A percentile compares a stretch with the other conserved stretches of the same genome.
These are phyloP conservation scores for Tupiocoris notatus DNA, from an alignment of 2,888 invertebrate genomes.

Conservation along the genomic window DNA sequence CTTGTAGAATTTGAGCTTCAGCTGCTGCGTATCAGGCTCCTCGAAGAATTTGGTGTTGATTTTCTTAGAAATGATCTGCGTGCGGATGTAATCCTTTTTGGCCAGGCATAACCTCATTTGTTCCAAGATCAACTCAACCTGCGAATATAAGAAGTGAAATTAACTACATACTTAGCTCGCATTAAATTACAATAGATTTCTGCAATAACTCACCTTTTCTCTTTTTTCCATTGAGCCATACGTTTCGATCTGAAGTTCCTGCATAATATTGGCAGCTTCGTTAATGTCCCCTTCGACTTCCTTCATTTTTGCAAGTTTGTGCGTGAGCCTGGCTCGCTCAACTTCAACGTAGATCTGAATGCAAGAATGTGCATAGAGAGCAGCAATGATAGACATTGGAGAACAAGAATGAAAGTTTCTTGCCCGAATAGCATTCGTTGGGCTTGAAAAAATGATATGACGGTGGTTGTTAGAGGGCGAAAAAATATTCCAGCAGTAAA, in stretches of 20 bases:
- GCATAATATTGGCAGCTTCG: constrained; percentile 90
- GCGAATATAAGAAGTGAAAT: no score
- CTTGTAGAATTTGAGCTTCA: constrained; percentile 71
- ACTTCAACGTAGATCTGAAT: constrained; percentile 96
- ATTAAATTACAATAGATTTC: neutral
- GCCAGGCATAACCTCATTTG: constrained; percentile 97
- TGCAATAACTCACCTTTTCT: constrained; percentile 69
- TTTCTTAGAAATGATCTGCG: constrained; percentile 98
- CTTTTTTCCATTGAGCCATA: constrained; percentile 98
- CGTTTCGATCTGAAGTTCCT: constrained; percentile 95
- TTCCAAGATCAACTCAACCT: constrained; percentile 88
- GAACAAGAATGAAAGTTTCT: no score
- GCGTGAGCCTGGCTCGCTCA: constrained; percentile 92
- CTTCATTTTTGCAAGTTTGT: constrained; percentile 80
- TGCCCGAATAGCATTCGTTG: no score
- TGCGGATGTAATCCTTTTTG: constrained; percentile 93
- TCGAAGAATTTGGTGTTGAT: constrained; percentile 97
- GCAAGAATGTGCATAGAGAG: no score
- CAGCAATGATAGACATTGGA: no score
- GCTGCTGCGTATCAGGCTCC: constrained; percentile 70
- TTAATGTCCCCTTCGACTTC: constrained; percentile 79
- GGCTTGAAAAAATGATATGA: no score
- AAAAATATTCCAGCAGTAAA: no score
- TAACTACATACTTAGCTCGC: constrained; percentile 10
- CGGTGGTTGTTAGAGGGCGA: no score